A percentile compares a stretch with the other conserved stretches of the same genome.
phyloP scores from a whole-genome alignment of 2,888 invertebrate species.

The Junonia oenone region DNA sequence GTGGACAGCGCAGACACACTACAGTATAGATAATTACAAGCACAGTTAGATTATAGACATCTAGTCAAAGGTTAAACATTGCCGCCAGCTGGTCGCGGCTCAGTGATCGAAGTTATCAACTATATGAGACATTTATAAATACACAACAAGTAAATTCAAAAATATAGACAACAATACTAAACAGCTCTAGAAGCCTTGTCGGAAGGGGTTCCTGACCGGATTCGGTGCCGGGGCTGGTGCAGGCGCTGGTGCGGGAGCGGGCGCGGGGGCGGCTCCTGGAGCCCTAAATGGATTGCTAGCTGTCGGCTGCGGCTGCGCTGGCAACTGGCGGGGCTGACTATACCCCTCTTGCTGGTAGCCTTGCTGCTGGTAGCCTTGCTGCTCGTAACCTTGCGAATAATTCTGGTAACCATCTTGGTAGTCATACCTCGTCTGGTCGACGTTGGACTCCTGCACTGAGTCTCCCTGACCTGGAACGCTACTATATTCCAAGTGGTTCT shows the following conservation, averaged over 20 bases:
- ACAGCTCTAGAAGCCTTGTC: constrained; percentile 85
- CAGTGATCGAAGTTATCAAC: constrained; percentile 75
- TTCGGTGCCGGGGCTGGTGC: constrained; percentile 54
- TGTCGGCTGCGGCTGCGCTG: constrained; percentile 68
- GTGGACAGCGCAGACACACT: constrained; percentile 13
- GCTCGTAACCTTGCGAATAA: constrained; percentile 60
- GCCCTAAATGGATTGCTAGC: constrained; percentile 67
- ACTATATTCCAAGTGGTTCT: constrained; percentile 88
- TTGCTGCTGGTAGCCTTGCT: constrained; percentile 59
- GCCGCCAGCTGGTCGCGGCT: constrained; percentile 55
- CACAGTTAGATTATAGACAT: constrained; percentile 53
- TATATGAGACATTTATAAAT: constrained; percentile 70
- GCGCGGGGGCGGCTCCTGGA: constrained; percentile 50
- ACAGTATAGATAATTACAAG: constrained; percentile 37
- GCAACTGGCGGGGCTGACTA: constrained; percentile 68
- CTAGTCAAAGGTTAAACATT: constrained; percentile 43
- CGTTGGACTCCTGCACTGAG: constrained; percentile 82
- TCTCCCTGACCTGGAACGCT: constrained; percentile 68
- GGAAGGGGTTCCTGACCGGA: constrained; percentile 80
- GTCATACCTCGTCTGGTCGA: constrained; percentile 76
- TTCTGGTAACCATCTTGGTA: constrained; percentile 72
- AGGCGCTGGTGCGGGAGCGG: constrained; percentile 42
- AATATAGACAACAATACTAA: constrained; percentile 72
- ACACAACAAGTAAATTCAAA: constrained; percentile 76
- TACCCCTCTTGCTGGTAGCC: constrained; percentile 50